Conservation (phyloP, 2,113 vertebrate genomes). For the Sitta europaea region DNA sequence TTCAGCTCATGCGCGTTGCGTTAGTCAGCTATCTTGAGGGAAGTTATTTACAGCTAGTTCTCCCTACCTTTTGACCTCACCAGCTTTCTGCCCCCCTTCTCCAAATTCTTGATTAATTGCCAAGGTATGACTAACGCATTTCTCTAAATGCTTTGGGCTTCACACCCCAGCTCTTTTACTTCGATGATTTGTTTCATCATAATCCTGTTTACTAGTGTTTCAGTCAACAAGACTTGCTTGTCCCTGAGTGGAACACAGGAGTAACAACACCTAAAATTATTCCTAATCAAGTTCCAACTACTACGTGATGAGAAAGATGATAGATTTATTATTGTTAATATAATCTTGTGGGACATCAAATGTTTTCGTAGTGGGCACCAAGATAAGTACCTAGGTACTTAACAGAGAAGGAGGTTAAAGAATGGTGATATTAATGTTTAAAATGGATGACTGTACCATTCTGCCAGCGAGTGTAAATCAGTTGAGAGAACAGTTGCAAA, state of each 20-base stretch:
- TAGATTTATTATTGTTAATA: neutral
- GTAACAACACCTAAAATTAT: neutral
- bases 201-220: slow-evolving; percentile 19
- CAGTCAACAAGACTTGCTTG: slow-evolving; percentile 7
- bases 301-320: neutral
- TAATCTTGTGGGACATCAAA: neutral
- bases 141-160: slow-evolving; percentile 3
- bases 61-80: neutral
- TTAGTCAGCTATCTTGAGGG: neutral
- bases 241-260: neutral
- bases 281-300: neutral
- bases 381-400: neutral
- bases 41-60: slow-evolving; percentile 1
- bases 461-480: neutral
- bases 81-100: neutral
- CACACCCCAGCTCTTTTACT: neutral
- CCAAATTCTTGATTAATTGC: slow-evolving; percentile 22
- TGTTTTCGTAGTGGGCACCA: neutral
- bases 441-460: neutral
- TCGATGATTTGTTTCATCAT: neutral
- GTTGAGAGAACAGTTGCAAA: neutral
- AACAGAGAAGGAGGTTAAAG: neutral
- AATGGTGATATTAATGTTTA: neutral
- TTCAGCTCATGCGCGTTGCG: neutral
- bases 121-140: slow-evolving; percentile 9